Percentiles rank a stretch among this genome's conserved stretches.
These are phyloP conservation scores for Alca torda DNA, from an alignment of 2,797 vertebrate genomes.

Conservation along the genomic window DNA sequence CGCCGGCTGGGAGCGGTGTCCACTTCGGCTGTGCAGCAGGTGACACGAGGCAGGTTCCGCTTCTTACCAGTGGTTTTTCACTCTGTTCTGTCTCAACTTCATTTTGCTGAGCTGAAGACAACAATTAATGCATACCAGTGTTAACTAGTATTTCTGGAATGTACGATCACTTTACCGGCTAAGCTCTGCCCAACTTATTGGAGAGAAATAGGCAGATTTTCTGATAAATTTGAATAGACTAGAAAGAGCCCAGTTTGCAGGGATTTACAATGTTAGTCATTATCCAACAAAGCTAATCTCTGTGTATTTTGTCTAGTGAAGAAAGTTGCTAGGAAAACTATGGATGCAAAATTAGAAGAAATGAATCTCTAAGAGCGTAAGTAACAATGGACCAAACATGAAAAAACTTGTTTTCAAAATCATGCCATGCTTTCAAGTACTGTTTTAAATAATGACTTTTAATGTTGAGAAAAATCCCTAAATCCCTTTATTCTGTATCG, in stretches of 20 bases:
- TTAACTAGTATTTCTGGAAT: background rate
- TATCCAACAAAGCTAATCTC: background rate
- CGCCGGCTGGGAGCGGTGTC: fast-evolving
- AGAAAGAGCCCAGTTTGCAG: background rate
- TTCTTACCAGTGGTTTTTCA: background rate
- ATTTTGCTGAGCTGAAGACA: background rate
- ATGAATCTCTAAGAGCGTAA: background rate
- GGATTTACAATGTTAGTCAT: background rate
- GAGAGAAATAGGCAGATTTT: background rate
- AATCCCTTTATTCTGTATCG: background rate
- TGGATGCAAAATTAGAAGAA: background rate
- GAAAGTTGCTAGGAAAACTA: background rate
- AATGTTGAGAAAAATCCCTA: background rate
- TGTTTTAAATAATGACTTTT: background rate
- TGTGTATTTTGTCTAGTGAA: background rate
- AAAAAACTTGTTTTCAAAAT: background rate
- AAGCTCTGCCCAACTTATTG: background rate
- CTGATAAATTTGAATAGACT: background rate
- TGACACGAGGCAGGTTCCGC: background rate
- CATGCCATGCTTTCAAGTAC: background rate
- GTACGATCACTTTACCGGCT: background rate
- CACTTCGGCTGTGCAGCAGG: background rate
- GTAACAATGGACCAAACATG: background rate
- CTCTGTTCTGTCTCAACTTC: background rate
- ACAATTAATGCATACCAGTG: background rate